A percentile compares a stretch with the other conserved stretches of the same genome.
Evolutionary conservation across 2,797 vertebrate species (phyloP).

Genomic region (Meda fulgida): DNA sequence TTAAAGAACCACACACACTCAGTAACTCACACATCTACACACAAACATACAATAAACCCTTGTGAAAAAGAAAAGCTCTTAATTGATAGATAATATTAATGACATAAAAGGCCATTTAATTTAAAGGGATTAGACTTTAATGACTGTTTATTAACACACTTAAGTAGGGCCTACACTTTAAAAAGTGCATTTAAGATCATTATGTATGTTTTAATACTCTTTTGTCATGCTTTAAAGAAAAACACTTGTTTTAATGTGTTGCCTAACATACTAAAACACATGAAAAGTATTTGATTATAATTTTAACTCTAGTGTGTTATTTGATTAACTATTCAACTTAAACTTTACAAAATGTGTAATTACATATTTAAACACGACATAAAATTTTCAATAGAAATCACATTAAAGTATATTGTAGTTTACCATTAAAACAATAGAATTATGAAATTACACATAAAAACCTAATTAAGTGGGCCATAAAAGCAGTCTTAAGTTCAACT

Average conservation of each 20-base stretch:
- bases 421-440: not conserved
- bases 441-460: not conserved
- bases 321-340: not conserved
- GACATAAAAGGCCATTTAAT: not conserved
- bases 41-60: not conserved
- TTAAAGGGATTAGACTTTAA: not conserved
- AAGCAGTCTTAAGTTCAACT: too few species aligned
- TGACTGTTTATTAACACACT: not conserved
- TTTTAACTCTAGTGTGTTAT: not conserved
- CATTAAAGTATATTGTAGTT: not conserved
- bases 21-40: not conserved
- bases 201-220: not conserved
- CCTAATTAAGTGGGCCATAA: not conserved
- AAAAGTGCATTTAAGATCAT: not conserved
- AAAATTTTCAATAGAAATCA: not conserved
- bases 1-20: conserved; percentile 43
- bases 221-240: not conserved
- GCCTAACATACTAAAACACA: not conserved
- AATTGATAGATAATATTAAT: not conserved
- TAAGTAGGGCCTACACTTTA: not conserved
- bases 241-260: not conserved
- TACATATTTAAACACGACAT: not conserved
- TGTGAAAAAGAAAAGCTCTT: not conserved
- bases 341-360: not conserved
- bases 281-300: not conserved